Base-by-base conservation (phyloP, 1,140 invertebrate species). In the Arctopsyche grandis region DNA sequence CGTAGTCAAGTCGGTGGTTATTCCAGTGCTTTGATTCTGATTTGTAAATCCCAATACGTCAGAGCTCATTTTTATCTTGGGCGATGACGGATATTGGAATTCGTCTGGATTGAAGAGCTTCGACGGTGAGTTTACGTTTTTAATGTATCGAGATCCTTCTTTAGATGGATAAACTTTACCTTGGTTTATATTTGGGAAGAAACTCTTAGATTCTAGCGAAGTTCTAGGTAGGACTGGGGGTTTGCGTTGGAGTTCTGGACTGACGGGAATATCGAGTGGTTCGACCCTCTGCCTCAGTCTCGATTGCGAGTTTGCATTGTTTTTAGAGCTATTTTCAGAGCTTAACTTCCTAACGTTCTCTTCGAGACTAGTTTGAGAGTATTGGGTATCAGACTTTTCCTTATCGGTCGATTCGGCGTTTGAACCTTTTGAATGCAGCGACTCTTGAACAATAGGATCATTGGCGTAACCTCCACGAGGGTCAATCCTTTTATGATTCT, bases 241-340 rank as follows among this genome's bases (percentile, higher is more conserved):
- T 77, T 81, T 80, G 44, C 69, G 81, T 38, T 71, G 60, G 21
- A 81, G 69, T 56, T 85, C 85, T 9, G 85, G 84, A 69, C 85
- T 84, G 43, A 83, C 82, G n/a, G 87, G 87, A 60, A 91, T 86
- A 78, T 91, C 90, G 48, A 90, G 87, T 1, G 90, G 90, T 83
- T 89, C 78, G 16, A 91, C 86, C 16, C 90, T 85, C 83, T 91
- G 90, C 14, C 90, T 81, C 16, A 70, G 43, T 69, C 81, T 70
- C 14, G 76, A 73, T 69, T 80, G 77, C 0, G 88, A 83, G 0
- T 87, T 87, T 0, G 88, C 85, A 14, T 88, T 88, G 0, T 86
- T 86, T 79, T 86, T 87, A 5, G 85, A 43, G 0, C 80, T 52
- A 69, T 80, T 82, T 43, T 82, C 81, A 19, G 79, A 80, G 71